These are phyloP conservation scores for Paguma larvata DNA, from an alignment of 2,797 vertebrate species.

Conservation along the genomic window DNA sequence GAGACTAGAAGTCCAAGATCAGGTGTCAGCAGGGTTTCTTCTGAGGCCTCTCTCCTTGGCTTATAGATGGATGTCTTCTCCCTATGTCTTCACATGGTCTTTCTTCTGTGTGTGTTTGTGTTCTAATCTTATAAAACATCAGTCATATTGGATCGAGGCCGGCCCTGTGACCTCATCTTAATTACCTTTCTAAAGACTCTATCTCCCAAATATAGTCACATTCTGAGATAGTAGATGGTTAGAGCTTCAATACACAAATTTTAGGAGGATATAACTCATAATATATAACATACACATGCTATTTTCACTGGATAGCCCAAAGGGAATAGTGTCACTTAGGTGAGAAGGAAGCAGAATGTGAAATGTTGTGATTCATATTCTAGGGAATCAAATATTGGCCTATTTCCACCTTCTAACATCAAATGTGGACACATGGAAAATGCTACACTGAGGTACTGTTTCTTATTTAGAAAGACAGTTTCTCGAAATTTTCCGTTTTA, in stretches of 20 bases:
- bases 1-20: neutral
- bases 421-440: neutral
- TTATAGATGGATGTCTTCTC: neutral
- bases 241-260: neutral
- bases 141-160: neutral
- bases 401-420: neutral
- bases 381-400: neutral
- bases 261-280: neutral
- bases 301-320: neutral
- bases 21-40: neutral
- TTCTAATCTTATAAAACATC: neutral
- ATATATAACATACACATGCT: neutral
- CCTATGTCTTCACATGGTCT: neutral
- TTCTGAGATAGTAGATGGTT: neutral
- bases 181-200: neutral
- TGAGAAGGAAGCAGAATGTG: neutral
- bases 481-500: slow-evolving; percentile 30
- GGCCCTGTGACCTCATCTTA: neutral
- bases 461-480: slow-evolving; percentile 48
- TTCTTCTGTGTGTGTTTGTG: neutral
- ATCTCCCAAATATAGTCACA: neutral
- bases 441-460: neutral
- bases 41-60: neutral
- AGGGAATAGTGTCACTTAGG: neutral
- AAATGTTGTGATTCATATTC: slow-evolving; percentile 8